These are phyloP conservation scores for Xenentodon cancila DNA, from an alignment of 2,797 vertebrate species.

Conservation along the genomic window DNA sequence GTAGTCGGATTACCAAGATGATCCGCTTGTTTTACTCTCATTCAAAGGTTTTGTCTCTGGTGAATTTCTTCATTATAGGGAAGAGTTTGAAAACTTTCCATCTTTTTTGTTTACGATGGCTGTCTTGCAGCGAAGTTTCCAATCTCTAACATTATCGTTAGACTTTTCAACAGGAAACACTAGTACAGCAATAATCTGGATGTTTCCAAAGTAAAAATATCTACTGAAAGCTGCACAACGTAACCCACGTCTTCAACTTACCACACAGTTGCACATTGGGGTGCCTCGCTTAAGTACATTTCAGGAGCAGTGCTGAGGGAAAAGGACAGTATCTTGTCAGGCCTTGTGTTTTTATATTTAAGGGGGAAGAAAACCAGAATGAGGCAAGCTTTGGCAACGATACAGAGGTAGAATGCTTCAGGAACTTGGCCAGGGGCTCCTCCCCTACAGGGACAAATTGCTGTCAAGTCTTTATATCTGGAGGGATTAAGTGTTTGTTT, in stretches of 20 bases:
- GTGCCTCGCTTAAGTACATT: conserved; percentile 9
- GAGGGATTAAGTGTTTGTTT: conserved; percentile 93
- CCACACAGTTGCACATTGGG: conserved; percentile 2
- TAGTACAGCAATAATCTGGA: too few relatives aligned
- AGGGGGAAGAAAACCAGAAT: neutral
- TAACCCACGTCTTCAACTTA: neutral
- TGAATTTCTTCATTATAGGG: too few relatives aligned
- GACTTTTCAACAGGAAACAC: too few relatives aligned
- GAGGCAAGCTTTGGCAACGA: conserved; percentile 10
- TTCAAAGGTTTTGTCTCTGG: too few relatives aligned
- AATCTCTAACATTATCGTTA: too few relatives aligned
- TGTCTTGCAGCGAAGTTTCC: conserved; percentile 4
- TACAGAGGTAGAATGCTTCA: conserved; percentile 12
- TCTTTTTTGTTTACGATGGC: conserved; percentile 21
- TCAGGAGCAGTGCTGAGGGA: neutral
- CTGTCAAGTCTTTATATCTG: conserved; percentile 90
- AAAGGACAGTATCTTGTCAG: conserved; percentile 1
- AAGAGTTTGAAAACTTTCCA: neutral
- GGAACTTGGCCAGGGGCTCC: conserved; percentile 70
- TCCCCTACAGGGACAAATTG: conserved; percentile 86
- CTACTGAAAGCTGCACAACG: too few relatives aligned
- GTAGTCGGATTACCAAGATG: too few relatives aligned
- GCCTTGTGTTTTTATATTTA: conserved; percentile 27
- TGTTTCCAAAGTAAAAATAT: too few relatives aligned
- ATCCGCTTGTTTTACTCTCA: too few relatives aligned